phyloP scores from a whole-genome alignment of 2,888 invertebrate species.

The Lithophane leautieri region DNA sequence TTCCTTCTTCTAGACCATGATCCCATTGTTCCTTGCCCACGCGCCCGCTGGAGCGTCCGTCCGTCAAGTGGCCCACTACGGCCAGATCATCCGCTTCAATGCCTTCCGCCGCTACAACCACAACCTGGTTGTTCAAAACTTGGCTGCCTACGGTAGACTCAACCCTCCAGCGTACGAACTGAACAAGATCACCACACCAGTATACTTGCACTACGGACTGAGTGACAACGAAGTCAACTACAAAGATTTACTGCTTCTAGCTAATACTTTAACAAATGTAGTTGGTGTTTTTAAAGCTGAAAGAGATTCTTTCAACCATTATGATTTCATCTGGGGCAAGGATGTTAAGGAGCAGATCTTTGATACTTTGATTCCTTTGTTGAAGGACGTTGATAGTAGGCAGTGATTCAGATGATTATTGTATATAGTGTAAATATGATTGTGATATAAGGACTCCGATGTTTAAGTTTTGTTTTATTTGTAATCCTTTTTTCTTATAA shows the following conservation, averaged over 20 bases:
- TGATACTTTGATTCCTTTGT: conserved; percentile 53
- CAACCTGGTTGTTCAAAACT: conserved; percentile 66
- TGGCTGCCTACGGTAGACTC: conserved; percentile 69
- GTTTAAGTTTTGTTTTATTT: conserved; percentile 41
- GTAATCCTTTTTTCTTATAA: background rate
- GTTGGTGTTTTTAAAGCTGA: conserved; percentile 53
- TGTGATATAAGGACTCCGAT: conserved; percentile 26
- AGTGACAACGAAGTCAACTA: conserved; percentile 55
- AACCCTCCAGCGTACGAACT: conserved; percentile 75
- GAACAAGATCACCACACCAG: conserved; percentile 66
- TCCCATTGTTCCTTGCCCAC: conserved; percentile 76
- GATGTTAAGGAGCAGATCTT: conserved; percentile 69
- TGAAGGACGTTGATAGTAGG: conserved; percentile 70
- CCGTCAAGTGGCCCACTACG: conserved; percentile 78
- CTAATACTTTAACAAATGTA: conserved; percentile 67
- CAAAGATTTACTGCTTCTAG: conserved; percentile 69
- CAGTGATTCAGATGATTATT: conserved; percentile 24
- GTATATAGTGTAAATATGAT: conserved; percentile 49
- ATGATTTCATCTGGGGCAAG: conserved; percentile 67
- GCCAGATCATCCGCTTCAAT: conserved; percentile 71
- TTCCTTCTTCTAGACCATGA: conserved; percentile 72
- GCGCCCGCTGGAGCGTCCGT: conserved; percentile 77
- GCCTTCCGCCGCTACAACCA: conserved; percentile 75
- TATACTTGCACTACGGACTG: conserved; percentile 74
- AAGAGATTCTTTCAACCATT: conserved; percentile 68